phyloP scores from a whole-genome alignment of 2,797 vertebrate genomes.

The Melanitta fusca region DNA sequence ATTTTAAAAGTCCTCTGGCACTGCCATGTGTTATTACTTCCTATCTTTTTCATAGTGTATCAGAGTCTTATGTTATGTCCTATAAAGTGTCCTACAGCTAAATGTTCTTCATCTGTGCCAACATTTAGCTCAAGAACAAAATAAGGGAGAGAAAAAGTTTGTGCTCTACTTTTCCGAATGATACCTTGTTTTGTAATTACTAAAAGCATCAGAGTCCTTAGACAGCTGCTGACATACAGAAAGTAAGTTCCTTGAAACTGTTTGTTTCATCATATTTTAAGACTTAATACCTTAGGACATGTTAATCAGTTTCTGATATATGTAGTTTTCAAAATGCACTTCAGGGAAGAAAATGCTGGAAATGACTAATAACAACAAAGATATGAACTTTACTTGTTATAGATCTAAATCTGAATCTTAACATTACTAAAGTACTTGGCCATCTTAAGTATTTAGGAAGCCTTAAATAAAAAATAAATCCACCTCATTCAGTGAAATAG shows the following conservation, averaged over 20 bases:
- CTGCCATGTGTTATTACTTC: neutral
- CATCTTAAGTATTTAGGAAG: constrained; percentile 77
- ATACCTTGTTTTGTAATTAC: constrained; percentile 70
- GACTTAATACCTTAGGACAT: constrained; percentile 82
- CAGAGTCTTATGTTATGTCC: constrained; percentile 25
- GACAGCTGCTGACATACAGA: constrained; percentile 78
- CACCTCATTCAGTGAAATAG: constrained; percentile 65
- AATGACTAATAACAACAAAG: constrained; percentile 81
- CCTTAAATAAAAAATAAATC: constrained; percentile 78
- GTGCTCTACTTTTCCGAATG: constrained; percentile 63
- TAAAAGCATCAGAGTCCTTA: constrained; percentile 74
- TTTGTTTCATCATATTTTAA: constrained; percentile 82
- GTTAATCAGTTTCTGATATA: constrained; percentile 85
- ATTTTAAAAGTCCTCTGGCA: constrained; percentile 53
- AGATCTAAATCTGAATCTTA: constrained; percentile 49
- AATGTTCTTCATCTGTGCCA: constrained; percentile 23
- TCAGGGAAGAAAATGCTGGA: constrained; percentile 76
- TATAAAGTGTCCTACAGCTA: constrained; percentile 48
- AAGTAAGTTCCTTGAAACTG: constrained; percentile 78
- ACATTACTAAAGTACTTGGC: constrained; percentile 63
- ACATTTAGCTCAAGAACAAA: neutral
- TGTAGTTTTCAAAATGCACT: constrained; percentile 81
- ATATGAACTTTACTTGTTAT: constrained; percentile 76
- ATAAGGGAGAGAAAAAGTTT: constrained; percentile 5
- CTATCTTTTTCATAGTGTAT: neutral